Base-by-base conservation (phyloP, 1,140 invertebrate genomes). In the Drosophila ohnishii region DNA sequence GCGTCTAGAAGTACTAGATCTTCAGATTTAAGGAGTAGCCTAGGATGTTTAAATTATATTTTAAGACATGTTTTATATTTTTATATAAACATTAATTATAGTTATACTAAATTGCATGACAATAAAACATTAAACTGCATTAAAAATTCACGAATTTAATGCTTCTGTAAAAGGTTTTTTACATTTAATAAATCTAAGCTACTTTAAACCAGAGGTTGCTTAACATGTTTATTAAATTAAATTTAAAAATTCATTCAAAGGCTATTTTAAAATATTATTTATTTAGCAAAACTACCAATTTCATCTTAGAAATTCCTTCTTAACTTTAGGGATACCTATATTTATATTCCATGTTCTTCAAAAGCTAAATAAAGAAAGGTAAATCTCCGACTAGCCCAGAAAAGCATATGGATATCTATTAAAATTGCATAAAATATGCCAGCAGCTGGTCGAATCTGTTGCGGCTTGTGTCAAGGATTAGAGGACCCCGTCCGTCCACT, bases 381-480 rank as follows among this genome's bases (percentile, higher is more conserved):
- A 16, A 32, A 9, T 34, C 19, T 13, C 19, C 9, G 13, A 7
- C 44, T 47, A 2, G 3, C 7, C 19, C 10, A 19, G 8, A 42
- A 9, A 32, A 5, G 0, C 44, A 25, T 35, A 66, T 28, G n/a
- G 44, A 48, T 28, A 42, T 8, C 35, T 25, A 42, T 66, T 53
- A 19, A 42, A 67, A 42, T 28, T 9, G n/a, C 6, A 66, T 66
- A 28, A 30, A 72, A 35, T 30, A 22, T 22, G 11, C 16, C 53
- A 59, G 39, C 69, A 72, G 44, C 66, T 59, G 69, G 19, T 59
- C n/a, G 47, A 71, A 71, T 71, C 65, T 70, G 42, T 30, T 39
- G 28, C 28, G 35, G 40, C 50, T 69, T 39, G 16, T 22, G 30
- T 35, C 55, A 37, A 40, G 65, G 51, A 71, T 71, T 71, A 40